A percentile compares a stretch with the other conserved stretches of the same genome.
Evolutionary conservation across 2,113 vertebrate species (phyloP).

Genomic region (Menura novaehollandiae): DNA sequence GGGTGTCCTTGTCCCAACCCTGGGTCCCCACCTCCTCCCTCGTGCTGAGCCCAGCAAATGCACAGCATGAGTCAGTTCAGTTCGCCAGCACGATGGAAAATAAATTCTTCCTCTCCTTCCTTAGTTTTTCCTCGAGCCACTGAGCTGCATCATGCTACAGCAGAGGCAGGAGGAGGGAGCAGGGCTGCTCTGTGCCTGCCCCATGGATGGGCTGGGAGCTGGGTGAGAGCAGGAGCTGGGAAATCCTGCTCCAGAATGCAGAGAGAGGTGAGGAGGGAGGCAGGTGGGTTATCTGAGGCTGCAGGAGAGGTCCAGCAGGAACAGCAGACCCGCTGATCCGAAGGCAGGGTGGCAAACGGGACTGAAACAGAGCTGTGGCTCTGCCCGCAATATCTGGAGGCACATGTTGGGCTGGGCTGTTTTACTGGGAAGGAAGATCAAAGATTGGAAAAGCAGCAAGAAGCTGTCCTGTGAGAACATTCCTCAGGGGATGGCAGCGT

Average conservation of each 20-base stretch:
- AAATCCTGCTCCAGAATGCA: not conserved
- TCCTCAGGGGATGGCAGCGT: not conserved
- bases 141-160: not conserved
- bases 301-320: not conserved
- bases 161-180: not conserved
- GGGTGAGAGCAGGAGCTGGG: not conserved
- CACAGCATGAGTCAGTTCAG: not conserved
- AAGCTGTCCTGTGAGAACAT: not conserved
- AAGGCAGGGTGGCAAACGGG: not conserved
- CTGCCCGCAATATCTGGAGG: not conserved
- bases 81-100: not conserved
- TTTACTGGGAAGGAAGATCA: slow-evolving; percentile 4
- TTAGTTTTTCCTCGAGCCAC: not conserved
- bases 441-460: slow-evolving; percentile 15
- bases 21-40: not conserved
- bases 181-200: not conserved
- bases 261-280: not conserved
- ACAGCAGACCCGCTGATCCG: not conserved
- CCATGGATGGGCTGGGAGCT: not conserved
- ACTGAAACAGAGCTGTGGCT: not conserved
- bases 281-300: not conserved
- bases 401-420: not conserved
- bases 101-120: not conserved
- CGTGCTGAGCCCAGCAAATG: not conserved
- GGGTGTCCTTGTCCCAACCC: not conserved